Evolutionary conservation across 2,888 invertebrate genomes (phyloP), one percentile per base, ranked within the genome.

Genomic region (Xestia c-nigrum): DNA sequence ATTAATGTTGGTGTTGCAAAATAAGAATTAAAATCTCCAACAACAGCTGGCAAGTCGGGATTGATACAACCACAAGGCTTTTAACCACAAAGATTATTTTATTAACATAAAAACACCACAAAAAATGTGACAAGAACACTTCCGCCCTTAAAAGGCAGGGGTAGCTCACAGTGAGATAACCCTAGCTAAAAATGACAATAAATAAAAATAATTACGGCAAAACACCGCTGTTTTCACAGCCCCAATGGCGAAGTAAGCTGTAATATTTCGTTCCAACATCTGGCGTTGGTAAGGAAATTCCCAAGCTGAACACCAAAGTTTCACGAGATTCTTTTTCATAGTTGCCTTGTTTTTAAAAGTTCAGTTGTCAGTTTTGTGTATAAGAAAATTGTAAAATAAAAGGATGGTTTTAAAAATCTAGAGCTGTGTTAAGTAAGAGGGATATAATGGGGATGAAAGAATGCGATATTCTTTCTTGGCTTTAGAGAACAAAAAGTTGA

Each of bases 191-290:
- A 40, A 61, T 21, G 1, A 66, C n/a, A 55, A 21, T 57, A 52
- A 59, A 74, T 43, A 50, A 43, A 59, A 61, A 67, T 47, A 38
- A 81, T 31, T 5, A 12, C n/a, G 3, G 7, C 0, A 50, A 38
- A 21, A 38, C 19, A 21, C 61, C 74, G 78, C 80, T 70, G 40
- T 67, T 80, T 24, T 81, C 19, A 0, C 4, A 21, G 88, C 86
- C 59, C 24, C 72, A 61, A 64, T 63, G 61, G 67, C 47, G 57
- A 38, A 85, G 80, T 81, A 85, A 85, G 81, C 86, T 83, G 83
- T 83, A 88, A 87, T 88, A 86, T 88, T 86, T 88, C 82, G 81
- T 83, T 72, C 78, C 80, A 88, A 85, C 90, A 90, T 89, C 89
- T 89, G 89, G 88, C 82, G 85, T 81, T 40, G 74, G 83, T 85